These are phyloP conservation scores for Alces alces DNA, from an alignment of 2,113 vertebrate species.

Conservation along the genomic window DNA sequence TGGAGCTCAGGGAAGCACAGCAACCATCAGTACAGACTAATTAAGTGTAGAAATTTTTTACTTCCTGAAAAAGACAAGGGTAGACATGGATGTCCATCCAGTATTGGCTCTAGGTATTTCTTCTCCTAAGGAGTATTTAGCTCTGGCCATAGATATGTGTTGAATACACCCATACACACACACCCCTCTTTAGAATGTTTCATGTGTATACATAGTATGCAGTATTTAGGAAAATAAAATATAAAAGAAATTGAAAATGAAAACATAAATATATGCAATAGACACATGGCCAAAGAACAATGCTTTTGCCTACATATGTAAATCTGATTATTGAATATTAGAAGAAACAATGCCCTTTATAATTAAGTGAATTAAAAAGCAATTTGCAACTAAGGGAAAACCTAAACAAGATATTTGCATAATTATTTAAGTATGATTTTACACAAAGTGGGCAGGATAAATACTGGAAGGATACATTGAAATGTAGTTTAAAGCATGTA, in stretches of 20 bases:
- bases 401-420: conserved; percentile 11
- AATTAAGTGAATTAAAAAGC: conserved; percentile 41
- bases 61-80: neutral
- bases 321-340: neutral
- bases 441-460: conserved; percentile 16
- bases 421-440: conserved; percentile 38
- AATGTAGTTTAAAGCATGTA: neutral
- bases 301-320: neutral
- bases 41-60: neutral
- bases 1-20: neutral
- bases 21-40: neutral
- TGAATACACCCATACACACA: neutral
- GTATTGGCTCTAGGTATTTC: neutral
- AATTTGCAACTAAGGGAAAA: conserved; percentile 43
- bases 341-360: neutral
- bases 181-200: neutral
- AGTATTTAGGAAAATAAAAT: neutral
- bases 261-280: neutral
- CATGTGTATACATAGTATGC: neutral
- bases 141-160: neutral
- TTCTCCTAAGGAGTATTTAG: neutral
- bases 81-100: neutral
- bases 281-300: neutral
- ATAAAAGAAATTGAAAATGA: neutral
- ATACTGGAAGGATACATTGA: neutral